Evolutionary conservation across 2,113 vertebrate species (phyloP), one percentile per base, ranked within the genome.

Genomic region (Vidua chalybeata): DNA sequence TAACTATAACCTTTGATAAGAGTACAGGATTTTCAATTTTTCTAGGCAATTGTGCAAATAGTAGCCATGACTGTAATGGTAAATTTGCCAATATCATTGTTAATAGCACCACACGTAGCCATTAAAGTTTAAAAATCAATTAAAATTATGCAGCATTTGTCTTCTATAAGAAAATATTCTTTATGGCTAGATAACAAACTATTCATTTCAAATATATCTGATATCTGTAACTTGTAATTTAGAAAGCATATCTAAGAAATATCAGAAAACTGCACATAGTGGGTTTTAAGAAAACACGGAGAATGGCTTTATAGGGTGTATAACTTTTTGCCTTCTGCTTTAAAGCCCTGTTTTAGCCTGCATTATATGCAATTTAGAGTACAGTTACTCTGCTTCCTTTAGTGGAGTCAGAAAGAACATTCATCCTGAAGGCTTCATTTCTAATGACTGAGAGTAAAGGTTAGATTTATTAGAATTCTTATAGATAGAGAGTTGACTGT

Each of bases 401-500:
- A 87, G 30, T 35, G 14, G 17, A 16, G 24, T 61, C 30, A 80
- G 68, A 84, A 92, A 67, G 37, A 90, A 24, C 4, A 62, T 58
- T 63, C 6, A 55, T 72, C 35, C 74, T 24, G 24, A 79, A 45
- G 11, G 33, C 19, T 87, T 56, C 21, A 15, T 56, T 75, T 84
- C 8, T 75, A 87, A 67, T 26, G 15, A 31, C 35, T 15, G 56
- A 67, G 51, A 82, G 11, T 28, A 48, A 56, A 82, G 31, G 13
- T 48, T 69, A 43, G 48, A 64, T 75, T 93, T 51, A 31, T 45
- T 59, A 28, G 30, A 61, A 49, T 61, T 73, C 58, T 54, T 80
- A 76, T 0, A 49, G 33, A 30, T 11, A 41, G 48, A 83, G n/a
- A 0, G 0, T 27, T 13, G 58, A 52, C 35, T 33, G 13, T 72